These are phyloP conservation scores for Drosophila kambysellisi DNA, from an alignment of 2,888 invertebrate genomes.

Conservation along the genomic window DNA sequence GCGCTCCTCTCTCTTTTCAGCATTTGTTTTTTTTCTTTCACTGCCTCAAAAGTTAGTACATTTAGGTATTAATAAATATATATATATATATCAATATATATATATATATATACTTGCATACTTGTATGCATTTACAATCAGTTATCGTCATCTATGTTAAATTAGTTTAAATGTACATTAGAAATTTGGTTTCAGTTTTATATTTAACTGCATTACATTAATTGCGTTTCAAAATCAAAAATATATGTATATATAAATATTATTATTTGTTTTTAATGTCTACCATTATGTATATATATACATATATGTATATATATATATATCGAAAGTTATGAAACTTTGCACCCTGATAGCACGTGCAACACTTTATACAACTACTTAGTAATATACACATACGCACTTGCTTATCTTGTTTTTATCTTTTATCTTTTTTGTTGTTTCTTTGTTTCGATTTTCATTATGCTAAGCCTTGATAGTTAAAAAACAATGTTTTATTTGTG, in stretches of 20 bases:
- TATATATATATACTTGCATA: conserved; percentile 1
- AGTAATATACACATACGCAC: conserved; percentile 62
- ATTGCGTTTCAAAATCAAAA: conserved; percentile 49
- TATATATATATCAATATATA: conserved; percentile 7
- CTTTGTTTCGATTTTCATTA: conserved; percentile 9
- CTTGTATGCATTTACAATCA: conserved; percentile 29
- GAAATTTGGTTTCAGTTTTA: conserved; percentile 62
- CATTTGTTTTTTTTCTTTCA: conserved; percentile 20
- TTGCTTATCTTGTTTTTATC: conserved; percentile 27
- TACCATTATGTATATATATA: conserved; percentile 15
- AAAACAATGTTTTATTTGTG: conserved; percentile 22
- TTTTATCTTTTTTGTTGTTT: not conserved
- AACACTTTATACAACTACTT: conserved; percentile 58
- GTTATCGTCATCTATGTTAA: conserved; percentile 49
- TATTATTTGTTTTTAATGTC: conserved; percentile 17
- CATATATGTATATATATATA: not conserved
- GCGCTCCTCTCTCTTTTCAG: conserved; percentile 5
- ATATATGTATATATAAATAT: conserved; percentile 42
- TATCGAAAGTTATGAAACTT: conserved; percentile 48
- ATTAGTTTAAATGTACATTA: conserved; percentile 65
- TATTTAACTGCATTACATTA: conserved; percentile 35
- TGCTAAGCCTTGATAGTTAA: conserved; percentile 40
- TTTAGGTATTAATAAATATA: conserved; percentile 29
- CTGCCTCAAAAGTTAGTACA: conserved; percentile 50
- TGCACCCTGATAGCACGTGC: conserved; percentile 43